Percentiles rank a stretch among this genome's conserved stretches.
Conservation (phyloP, 2,888 invertebrate genomes). For the Tetrapedia diversipes region DNA sequence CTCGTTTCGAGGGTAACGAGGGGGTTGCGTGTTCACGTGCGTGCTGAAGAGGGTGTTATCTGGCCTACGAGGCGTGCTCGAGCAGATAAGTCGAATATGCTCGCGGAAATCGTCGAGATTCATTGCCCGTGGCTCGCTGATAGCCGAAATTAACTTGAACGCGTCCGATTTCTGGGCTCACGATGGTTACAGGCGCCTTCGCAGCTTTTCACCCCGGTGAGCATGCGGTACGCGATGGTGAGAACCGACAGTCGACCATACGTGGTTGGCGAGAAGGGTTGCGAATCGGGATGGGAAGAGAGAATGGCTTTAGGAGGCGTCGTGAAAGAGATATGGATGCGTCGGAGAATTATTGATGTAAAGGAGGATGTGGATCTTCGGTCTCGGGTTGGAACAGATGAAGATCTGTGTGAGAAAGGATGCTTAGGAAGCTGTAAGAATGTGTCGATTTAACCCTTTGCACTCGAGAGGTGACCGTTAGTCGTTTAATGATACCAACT, state of each 20-base stretch:
- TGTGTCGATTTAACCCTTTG: too few relatives aligned
- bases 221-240: too few relatives aligned
- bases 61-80: conserved; percentile 9
- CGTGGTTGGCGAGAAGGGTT: too few relatives aligned
- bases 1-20: conserved; percentile 61
- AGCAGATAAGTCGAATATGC: conserved; percentile 47
- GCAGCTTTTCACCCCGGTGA: neutral
- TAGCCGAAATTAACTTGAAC: conserved; percentile 37
- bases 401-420: neutral
- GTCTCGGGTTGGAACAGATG: neutral
- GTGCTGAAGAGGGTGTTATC: conserved; percentile 49
- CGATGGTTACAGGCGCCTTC: neutral
- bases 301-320: neutral
- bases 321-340: neutral
- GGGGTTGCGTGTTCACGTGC: conserved; percentile 60
- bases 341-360: neutral
- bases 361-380: neutral
- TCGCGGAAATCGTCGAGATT: conserved; percentile 43
- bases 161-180: neutral
- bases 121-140: conserved; percentile 29
- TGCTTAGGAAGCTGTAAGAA: neutral
- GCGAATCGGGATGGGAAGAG: neutral
- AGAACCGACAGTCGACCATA: too few relatives aligned
- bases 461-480: too few relatives aligned
- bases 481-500: too few relatives aligned